Evolutionary conservation across 2,888 invertebrate species (phyloP), one percentile per base, ranked within the genome.

Genomic region (Parascotia fuliginaria): DNA sequence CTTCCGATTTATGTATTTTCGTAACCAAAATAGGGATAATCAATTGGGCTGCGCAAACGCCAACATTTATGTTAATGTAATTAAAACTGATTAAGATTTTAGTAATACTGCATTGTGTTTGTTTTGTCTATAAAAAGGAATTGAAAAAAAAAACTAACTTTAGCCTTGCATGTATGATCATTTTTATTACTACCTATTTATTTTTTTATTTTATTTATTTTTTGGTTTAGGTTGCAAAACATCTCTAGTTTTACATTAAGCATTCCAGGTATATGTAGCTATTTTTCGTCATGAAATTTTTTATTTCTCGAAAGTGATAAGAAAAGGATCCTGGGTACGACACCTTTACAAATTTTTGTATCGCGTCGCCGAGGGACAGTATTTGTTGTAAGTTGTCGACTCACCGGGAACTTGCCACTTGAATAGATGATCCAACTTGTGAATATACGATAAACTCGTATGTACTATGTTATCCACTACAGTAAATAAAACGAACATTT

Each of bases 271-370:
- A 7, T 24, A 24, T 1, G 24, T 24, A 5, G 2, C n/a, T 29
- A 29, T 29, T 12, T 29, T 11, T 29, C 29, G 29, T 11, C 0
- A 5, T 0, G 29, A 55, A 63, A 70, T 67, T 66, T 66, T 68
- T 66, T 70, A 67, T 65, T 69, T 65, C 55, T 56, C 61, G 45
- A 43, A 24, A 59, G 61, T 54, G 65, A 67, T 70, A 60, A 65
- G 51, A 64, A 69, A 57, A 24, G 24, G 7, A 24, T 6, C 5
- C 63, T 58, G 55, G 38, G 51, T 37, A 54, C 64, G 66, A 71
- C 69, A 68, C 75, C 78, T 77, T 79, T 79, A 74, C 76, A 78
- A 81, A 79, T 78, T 78, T n/a, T 74, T 49, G 73, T 64, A 57
- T 63, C 68, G 70, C 65, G 67, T 77, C 77, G 70, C 65, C 68